Evolutionary conservation across 2,113 vertebrate genomes (phyloP).

Genomic region (Ptilorrhoa leucosticta): DNA sequence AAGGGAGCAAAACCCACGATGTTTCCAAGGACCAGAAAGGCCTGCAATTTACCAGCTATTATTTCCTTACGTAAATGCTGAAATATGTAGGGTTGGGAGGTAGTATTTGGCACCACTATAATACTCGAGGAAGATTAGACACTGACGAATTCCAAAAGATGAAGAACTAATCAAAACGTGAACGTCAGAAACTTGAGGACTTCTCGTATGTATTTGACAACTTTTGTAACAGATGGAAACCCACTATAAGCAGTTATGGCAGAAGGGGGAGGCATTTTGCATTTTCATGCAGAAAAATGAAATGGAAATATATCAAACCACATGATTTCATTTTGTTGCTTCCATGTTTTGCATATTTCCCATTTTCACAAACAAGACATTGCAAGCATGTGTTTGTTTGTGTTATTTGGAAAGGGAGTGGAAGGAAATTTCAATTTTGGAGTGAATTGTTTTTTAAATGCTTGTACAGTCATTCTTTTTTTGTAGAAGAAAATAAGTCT

Average conservation of each 20-base stretch:
- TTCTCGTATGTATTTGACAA: neutral
- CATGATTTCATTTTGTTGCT: neutral
- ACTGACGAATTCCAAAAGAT: neutral
- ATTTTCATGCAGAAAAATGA: neutral
- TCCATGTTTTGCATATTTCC: neutral
- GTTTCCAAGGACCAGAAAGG: neutral
- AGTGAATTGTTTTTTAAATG: neutral
- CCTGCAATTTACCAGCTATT: neutral
- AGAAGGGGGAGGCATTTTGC: neutral
- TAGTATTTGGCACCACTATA: neutral
- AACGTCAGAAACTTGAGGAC: neutral
- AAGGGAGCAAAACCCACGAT: neutral
- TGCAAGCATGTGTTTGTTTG: neutral
- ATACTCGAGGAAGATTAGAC: neutral
- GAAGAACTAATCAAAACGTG: neutral
- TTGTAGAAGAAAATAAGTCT: neutral
- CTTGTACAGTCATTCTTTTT: neutral
- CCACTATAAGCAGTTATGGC: accelerated
- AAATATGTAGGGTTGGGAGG: neutral
- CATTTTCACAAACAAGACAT: neutral
- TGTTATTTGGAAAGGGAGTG: neutral
- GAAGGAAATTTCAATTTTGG: neutral
- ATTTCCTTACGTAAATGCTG: neutral
- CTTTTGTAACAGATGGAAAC: neutral
- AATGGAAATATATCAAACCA: neutral